phyloP scores from a whole-genome alignment of 1,140 invertebrate species.

The Drosophila arawakana region DNA sequence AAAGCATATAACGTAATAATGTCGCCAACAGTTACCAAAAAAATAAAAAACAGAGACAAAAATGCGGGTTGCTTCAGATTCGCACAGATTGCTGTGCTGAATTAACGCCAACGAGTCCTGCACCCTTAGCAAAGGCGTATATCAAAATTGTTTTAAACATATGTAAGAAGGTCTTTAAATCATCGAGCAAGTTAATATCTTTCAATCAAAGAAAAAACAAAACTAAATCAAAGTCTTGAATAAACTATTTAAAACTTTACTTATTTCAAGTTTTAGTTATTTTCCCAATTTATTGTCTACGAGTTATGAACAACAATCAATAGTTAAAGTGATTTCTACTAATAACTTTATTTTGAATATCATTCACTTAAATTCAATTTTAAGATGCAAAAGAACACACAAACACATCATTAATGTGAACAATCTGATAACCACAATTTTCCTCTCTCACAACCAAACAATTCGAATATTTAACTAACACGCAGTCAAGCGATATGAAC shows the following conservation, averaged over 20 bases:
- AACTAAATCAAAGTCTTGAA: no score
- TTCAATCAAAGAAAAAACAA: no score
- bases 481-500: constrained; percentile 27
- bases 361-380: not conserved
- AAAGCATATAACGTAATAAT: constrained; percentile 80
- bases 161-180: no score
- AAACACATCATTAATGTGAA: constrained; percentile 72
- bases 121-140: not conserved
- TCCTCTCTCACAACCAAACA: constrained; percentile 45
- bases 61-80: constrained; percentile 4
- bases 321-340: no score
- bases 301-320: no score
- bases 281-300: no score
- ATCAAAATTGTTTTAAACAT: not conserved
- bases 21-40: constrained; percentile 78
- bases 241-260: no score
- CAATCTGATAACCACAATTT: constrained; percentile 72
- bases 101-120: constrained; percentile 34
- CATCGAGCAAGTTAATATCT: no score
- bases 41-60: constrained; percentile 22
- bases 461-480: constrained; percentile 60
- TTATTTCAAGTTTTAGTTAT: no score
- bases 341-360: no score
- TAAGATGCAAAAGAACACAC: not conserved
- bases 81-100: not conserved